phyloP scores from a whole-genome alignment of 2,888 invertebrate genomes.

The Oligia fasciuncula region DNA sequence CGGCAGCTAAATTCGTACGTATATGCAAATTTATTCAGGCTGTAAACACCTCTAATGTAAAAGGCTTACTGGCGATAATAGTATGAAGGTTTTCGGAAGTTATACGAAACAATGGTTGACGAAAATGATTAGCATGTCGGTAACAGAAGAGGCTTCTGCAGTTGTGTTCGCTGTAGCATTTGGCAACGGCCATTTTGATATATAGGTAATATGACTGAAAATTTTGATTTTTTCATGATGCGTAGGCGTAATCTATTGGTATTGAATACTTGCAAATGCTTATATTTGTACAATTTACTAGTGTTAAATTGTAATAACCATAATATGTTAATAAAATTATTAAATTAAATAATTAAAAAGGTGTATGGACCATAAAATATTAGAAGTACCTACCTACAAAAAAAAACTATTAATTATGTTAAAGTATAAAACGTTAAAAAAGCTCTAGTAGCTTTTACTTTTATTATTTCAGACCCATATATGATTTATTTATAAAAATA shows the following conservation, averaged over 20 bases:
- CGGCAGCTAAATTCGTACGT: constrained; percentile 15
- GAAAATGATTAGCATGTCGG: constrained; percentile 65
- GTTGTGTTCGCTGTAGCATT: constrained; percentile 31
- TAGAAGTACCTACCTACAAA: not conserved
- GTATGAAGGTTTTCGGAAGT: constrained; percentile 41
- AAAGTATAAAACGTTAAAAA: not conserved
- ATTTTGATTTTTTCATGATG: not conserved
- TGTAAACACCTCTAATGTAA: constrained; percentile 41
- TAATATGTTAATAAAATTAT: not conserved
- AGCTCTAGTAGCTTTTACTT: not conserved
- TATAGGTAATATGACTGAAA: not conserved
- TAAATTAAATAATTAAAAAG: not conserved
- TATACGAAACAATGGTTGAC: constrained; percentile 48
- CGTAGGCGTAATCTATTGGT: fast-evolving
- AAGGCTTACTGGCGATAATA: constrained; percentile 48
- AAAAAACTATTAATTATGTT: not conserved
- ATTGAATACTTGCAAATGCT: not conserved
- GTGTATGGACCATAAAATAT: not conserved
- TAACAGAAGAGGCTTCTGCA: constrained; percentile 54
- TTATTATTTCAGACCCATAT: not conserved
- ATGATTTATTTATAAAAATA: not conserved
- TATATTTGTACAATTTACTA: not conserved
- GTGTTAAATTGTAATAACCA: no score
- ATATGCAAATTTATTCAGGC: constrained; percentile 47
- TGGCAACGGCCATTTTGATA: constrained; percentile 19